Conservation (phyloP, 2,888 invertebrate species). For the Callyntrura guangdongensis region DNA sequence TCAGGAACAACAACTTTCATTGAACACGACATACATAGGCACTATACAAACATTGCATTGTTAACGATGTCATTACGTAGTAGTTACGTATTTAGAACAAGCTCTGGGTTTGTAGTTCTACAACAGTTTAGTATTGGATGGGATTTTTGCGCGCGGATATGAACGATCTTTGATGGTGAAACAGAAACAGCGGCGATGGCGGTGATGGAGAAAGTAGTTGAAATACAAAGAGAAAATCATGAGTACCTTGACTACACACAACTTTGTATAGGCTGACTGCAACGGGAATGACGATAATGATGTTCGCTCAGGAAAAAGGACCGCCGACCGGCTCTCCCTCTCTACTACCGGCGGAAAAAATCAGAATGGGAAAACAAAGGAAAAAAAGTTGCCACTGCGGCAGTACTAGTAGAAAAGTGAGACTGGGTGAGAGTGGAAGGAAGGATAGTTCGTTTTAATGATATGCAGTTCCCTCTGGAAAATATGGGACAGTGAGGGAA, state of each 20-base stretch:
- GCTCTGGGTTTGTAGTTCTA: not conserved
- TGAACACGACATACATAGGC: conserved; percentile 4
- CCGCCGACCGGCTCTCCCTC: not conserved
- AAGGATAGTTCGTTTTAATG: conserved; percentile 21
- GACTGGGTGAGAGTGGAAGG: not conserved
- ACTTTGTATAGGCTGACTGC: too few relatives aligned
- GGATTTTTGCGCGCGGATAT: conserved; percentile 14
- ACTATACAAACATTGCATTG: conserved; percentile 20
- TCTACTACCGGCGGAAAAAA: conserved; percentile 13
- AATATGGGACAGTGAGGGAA: conserved; percentile 56
- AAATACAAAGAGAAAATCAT: conserved; percentile 4
- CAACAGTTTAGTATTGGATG: not conserved
- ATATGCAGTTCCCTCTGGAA: conserved; percentile 51
- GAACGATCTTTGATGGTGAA: too few relatives aligned
- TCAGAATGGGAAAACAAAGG: not conserved
- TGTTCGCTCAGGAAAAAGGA: not conserved
- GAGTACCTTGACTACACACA: conserved; percentile 25
- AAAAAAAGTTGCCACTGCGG: not conserved
- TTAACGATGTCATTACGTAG: conserved; percentile 2
- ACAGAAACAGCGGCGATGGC: too few relatives aligned
- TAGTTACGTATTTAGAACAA: too few relatives aligned
- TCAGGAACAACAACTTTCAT: too few relatives aligned
- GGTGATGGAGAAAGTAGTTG: not conserved
- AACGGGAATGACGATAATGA: not conserved
- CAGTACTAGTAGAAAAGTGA: not conserved